Evolutionary conservation across 2,888 invertebrate species (phyloP).

Genomic region (Proisotoma minuta): DNA sequence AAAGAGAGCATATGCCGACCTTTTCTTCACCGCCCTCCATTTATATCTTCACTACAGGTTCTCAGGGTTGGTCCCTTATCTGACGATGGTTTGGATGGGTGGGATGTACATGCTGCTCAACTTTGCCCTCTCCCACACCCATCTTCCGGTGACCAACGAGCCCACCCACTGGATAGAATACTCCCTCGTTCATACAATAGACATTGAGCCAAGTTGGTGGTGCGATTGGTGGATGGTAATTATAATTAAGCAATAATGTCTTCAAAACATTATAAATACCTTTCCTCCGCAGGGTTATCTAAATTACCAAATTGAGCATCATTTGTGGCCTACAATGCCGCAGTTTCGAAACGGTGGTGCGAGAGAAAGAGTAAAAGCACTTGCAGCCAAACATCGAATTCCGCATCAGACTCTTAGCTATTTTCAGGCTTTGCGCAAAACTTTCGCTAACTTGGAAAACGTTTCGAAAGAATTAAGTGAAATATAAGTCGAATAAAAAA

Average conservation of each 20-base stretch:
- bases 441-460: conserved; percentile 38
- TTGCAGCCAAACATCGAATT: conserved; percentile 42
- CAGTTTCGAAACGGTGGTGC: conserved; percentile 42
- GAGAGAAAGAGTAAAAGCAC: conserved; percentile 32
- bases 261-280: no score
- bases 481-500: no score
- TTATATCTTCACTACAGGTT: no score
- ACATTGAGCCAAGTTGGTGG: neutral
- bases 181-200: neutral
- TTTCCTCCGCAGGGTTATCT: no score
- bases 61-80: no score
- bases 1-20: no score
- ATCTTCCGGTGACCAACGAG: neutral
- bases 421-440: conserved; percentile 33
- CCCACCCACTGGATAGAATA: neutral
- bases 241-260: no score
- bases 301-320: conserved; percentile 43
- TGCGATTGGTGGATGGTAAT: neutral
- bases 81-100: no score
- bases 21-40: no score
- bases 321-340: conserved; percentile 46
- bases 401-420: conserved; percentile 40
- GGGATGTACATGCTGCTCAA: neutral
- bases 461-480: conserved; percentile 42
- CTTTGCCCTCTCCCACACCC: neutral